phyloP scores from a whole-genome alignment of 2,888 invertebrate genomes.

The Andrena marginata region DNA sequence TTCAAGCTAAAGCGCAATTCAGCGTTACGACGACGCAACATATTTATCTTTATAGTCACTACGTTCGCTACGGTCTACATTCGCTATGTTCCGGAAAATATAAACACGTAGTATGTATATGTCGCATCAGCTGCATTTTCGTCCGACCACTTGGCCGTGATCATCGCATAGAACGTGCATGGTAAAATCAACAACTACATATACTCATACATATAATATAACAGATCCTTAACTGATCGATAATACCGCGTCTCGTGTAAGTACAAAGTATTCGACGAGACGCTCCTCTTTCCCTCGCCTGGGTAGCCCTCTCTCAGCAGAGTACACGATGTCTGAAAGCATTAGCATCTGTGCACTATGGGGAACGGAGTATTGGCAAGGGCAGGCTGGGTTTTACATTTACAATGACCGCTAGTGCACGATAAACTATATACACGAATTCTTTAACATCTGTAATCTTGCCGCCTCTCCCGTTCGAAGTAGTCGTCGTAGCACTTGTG shows the following conservation, averaged over 20 bases:
- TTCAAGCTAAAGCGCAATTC: neutral
- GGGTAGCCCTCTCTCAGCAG: too few species aligned
- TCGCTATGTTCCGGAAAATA: neutral
- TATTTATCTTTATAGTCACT: neutral
- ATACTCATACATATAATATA: constrained; percentile 33
- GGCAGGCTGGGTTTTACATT: constrained; percentile 5
- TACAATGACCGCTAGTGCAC: constrained; percentile 28
- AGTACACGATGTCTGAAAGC: constrained; percentile 2
- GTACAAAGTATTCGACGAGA: constrained; percentile 1
- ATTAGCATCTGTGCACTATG: neutral
- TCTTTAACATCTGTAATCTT: constrained; percentile 72
- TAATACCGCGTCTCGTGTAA: constrained; percentile 24
- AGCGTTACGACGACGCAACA: constrained; percentile 1
- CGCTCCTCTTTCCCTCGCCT: neutral
- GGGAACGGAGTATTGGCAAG: neutral
- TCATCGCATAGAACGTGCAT: constrained; percentile 45
- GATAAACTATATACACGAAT: constrained; percentile 74
- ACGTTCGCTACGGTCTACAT: neutral
- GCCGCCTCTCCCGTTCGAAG: constrained; percentile 45
- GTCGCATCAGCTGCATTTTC: constrained; percentile 34
- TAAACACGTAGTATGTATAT: neutral
- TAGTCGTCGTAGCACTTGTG: constrained; percentile 72
- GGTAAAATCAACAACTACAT: constrained; percentile 65
- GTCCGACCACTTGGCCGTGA: neutral
- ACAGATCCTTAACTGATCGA: constrained; percentile 51